These are phyloP conservation scores for Plestiodon gilberti DNA, from an alignment of 2,113 vertebrate genomes.

Conservation along the genomic window DNA sequence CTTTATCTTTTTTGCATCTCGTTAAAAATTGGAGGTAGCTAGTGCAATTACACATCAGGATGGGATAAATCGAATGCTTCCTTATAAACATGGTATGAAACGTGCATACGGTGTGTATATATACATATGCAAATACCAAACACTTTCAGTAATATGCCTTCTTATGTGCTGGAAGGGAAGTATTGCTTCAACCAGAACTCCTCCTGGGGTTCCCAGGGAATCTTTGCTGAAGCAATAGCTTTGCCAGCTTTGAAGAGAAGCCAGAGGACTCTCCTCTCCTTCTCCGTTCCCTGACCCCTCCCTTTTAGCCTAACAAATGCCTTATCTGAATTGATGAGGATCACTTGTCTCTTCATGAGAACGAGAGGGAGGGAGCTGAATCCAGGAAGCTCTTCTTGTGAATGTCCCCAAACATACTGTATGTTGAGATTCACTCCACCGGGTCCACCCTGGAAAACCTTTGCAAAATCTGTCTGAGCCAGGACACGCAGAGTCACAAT, in stretches of 20 bases:
- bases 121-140: neutral
- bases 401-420: neutral
- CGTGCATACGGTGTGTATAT: neutral
- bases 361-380: neutral
- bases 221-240: conserved; percentile 3
- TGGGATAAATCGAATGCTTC: neutral
- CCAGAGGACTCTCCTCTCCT: neutral
- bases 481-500: neutral
- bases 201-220: neutral
- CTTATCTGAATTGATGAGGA: neutral
- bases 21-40: neutral
- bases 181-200: neutral
- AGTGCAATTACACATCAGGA: neutral
- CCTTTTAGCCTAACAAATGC: neutral
- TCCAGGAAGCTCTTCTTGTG: neutral
- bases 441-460: neutral
- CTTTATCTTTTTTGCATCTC: neutral
- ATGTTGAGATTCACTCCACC: neutral
- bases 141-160: neutral
- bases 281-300: neutral
- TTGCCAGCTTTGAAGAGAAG: conserved; percentile 11
- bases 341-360: neutral
- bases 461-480: neutral
- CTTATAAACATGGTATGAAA: neutral
- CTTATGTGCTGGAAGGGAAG: neutral